These are phyloP conservation scores for Boleophthalmus pectinirostris DNA, from an alignment of 2,113 vertebrate genomes.

Conservation along the genomic window DNA sequence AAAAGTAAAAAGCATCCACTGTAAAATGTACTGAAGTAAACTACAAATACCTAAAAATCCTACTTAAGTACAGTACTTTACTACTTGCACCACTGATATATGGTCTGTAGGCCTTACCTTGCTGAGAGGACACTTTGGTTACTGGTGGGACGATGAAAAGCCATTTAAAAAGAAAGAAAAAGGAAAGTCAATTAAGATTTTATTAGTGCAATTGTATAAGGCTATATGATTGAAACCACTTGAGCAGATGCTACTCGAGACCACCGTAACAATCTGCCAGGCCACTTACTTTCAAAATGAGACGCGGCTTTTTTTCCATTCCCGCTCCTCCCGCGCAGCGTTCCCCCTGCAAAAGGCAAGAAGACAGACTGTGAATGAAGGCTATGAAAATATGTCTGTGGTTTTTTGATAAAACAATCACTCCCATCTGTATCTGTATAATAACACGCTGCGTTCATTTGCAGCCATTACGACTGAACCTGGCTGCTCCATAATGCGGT, in stretches of 20 bases:
- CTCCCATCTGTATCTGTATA: slow-evolving; percentile 57
- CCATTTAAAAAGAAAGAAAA: slow-evolving; percentile 51
- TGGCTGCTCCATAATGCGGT: slow-evolving; percentile 53
- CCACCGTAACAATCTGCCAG: slow-evolving; percentile 59
- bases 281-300: slow-evolving; percentile 82
- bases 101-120: slow-evolving; percentile 69
- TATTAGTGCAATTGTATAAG: slow-evolving; percentile 61
- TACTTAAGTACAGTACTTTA: too few relatives aligned
- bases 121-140: slow-evolving; percentile 74
- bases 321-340: slow-evolving; percentile 63
- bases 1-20: too few relatives aligned
- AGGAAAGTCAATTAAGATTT: slow-evolving; percentile 69
- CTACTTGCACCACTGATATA: neutral
- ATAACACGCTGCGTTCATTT: slow-evolving; percentile 64
- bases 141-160: slow-evolving; percentile 62
- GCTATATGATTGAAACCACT: slow-evolving; percentile 64
- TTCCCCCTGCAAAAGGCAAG: slow-evolving; percentile 61
- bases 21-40: too few relatives aligned
- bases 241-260: slow-evolving; percentile 71
- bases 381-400: slow-evolving; percentile 51
- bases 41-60: too few relatives aligned
- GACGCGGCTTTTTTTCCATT: slow-evolving; percentile 78
- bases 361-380: slow-evolving; percentile 54
- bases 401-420: slow-evolving; percentile 57
- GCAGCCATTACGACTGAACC: slow-evolving; percentile 52